A percentile compares a stretch with the other conserved stretches of the same genome.
These are phyloP conservation scores for Lamellibrachia columna DNA, from an alignment of 2,888 invertebrate species.

Conservation along the genomic window DNA sequence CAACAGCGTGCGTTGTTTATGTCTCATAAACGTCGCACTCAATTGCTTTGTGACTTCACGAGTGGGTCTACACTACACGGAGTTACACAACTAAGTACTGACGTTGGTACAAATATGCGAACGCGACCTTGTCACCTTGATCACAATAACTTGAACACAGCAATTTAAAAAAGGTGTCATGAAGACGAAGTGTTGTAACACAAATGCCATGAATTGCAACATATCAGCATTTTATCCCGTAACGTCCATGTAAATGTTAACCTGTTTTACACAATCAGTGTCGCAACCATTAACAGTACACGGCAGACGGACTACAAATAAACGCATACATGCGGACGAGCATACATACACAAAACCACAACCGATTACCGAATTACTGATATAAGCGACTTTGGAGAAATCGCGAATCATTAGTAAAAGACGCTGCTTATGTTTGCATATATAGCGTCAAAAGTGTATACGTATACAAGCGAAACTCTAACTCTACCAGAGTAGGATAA, in stretches of 20 bases:
- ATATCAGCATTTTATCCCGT: not conserved
- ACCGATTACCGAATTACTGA: too few relatives aligned
- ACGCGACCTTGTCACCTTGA: not conserved
- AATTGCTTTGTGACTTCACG: not conserved
- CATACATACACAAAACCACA: too few relatives aligned
- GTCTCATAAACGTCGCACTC: slow-evolving; percentile 16
- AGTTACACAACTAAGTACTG: not conserved
- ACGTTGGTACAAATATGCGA: not conserved
- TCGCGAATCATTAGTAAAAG: too few relatives aligned
- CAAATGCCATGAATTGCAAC: not conserved
- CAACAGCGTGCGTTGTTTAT: not conserved
- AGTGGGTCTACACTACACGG: slow-evolving; percentile 10
- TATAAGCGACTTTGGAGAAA: too few relatives aligned
- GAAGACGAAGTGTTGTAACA: not conserved
- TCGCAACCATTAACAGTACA: too few relatives aligned
- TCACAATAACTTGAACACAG: not conserved
- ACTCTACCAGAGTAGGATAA: not conserved
- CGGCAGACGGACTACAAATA: too few relatives aligned
- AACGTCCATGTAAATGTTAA: too few relatives aligned
- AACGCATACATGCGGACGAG: too few relatives aligned
- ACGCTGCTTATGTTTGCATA: too few relatives aligned
- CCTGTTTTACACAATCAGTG: too few relatives aligned
- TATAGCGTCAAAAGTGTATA: too few relatives aligned
- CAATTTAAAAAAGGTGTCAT: not conserved
- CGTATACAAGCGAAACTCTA: not conserved